Evolutionary conservation across 1,140 invertebrate genomes (phyloP).

Genomic region (Idris sp.): DNA sequence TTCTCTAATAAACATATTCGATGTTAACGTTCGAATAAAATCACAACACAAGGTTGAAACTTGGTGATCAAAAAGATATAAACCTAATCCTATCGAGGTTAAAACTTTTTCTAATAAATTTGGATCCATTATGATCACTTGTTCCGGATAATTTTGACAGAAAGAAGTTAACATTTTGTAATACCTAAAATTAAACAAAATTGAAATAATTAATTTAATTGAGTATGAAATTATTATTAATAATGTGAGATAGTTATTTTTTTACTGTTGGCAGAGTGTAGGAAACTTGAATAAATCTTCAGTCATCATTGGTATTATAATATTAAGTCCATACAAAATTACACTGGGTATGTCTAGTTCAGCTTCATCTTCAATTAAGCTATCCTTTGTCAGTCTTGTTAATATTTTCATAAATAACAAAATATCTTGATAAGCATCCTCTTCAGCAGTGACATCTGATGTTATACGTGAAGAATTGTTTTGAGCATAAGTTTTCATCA

Average conservation of each 20-base stretch:
- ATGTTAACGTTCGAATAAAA: slow-evolving; percentile 80
- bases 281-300: slow-evolving; percentile 86
- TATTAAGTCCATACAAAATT: slow-evolving; percentile 84
- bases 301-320: slow-evolving; percentile 87
- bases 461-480: too few relatives aligned
- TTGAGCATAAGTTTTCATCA: too few relatives aligned
- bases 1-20: slow-evolving; percentile 73
- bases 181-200: slow-evolving; percentile 73
- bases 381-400: too few relatives aligned
- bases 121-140: slow-evolving; percentile 78
- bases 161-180: slow-evolving; percentile 82
- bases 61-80: slow-evolving; percentile 83
- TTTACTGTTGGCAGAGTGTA: slow-evolving; percentile 80
- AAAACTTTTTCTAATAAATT: slow-evolving; percentile 82
- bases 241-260: too few relatives aligned
- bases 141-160: slow-evolving; percentile 84
- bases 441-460: too few relatives aligned
- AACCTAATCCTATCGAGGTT: slow-evolving; percentile 83
- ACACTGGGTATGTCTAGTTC: slow-evolving; percentile 80
- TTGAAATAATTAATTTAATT: neutral
- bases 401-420: too few relatives aligned
- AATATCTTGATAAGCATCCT: too few relatives aligned
- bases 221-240: too few relatives aligned
- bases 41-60: slow-evolving; percentile 83
- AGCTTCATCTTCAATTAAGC: neutral